Percentiles rank a stretch among this genome's conserved stretches.
phyloP scores from a whole-genome alignment of 2,797 vertebrate genomes.

The Eulemur coronatus region DNA sequence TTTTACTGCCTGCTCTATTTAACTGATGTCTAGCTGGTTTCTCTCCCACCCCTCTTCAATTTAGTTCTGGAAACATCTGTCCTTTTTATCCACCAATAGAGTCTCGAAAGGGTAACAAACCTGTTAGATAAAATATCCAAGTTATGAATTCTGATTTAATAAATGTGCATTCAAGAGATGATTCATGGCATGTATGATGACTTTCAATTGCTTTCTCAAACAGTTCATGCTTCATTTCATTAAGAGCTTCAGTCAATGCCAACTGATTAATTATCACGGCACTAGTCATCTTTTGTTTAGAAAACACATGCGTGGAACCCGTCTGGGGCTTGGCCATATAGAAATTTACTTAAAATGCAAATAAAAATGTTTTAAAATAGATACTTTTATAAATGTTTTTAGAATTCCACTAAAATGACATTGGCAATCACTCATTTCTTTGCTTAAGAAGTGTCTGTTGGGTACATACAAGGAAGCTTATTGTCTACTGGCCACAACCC shows the following conservation, averaged over 20 bases:
- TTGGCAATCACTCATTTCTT: neutral
- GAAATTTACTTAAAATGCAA: slow-evolving; percentile 75
- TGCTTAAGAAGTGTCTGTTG: neutral
- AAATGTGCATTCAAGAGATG: slow-evolving; percentile 82
- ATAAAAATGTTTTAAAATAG: slow-evolving; percentile 61
- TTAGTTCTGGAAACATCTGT: slow-evolving; percentile 77
- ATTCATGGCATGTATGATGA: slow-evolving; percentile 85
- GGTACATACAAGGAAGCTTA: neutral
- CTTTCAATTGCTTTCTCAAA: slow-evolving; percentile 85
- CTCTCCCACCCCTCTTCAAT: slow-evolving; percentile 26
- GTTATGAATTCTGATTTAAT: slow-evolving; percentile 84
- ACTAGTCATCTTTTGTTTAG: slow-evolving; percentile 83
- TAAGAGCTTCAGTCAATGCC: slow-evolving; percentile 83
- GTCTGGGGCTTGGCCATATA: slow-evolving; percentile 72
- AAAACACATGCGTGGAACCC: slow-evolving; percentile 78
- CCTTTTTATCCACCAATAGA: slow-evolving; percentile 72
- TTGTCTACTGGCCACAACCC: neutral
- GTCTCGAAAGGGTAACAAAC: slow-evolving; percentile 72
- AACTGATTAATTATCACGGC: slow-evolving; percentile 83
- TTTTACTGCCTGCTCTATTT: slow-evolving; percentile 51
- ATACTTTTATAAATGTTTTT: neutral
- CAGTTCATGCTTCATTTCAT: slow-evolving; percentile 85
- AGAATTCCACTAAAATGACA: neutral
- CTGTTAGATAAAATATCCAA: slow-evolving; percentile 80
- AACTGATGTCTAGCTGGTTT: slow-evolving; percentile 71